These are phyloP conservation scores for Trachelus iudaicus DNA, from an alignment of 2,888 invertebrate species.

Conservation along the genomic window DNA sequence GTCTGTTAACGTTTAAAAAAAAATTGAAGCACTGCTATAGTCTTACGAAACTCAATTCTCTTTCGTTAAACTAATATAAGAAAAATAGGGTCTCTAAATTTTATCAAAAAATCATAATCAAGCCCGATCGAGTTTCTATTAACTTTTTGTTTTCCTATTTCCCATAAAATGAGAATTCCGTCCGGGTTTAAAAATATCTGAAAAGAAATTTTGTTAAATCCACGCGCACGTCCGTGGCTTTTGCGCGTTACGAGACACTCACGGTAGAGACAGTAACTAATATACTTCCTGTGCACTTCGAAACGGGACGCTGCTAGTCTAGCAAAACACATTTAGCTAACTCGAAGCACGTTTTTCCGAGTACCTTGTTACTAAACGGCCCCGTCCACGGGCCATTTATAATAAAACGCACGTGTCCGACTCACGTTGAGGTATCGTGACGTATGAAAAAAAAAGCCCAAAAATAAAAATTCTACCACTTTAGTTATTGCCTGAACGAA, in stretches of 20 bases:
- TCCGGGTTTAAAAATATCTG: background rate
- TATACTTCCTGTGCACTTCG: conserved; percentile 17
- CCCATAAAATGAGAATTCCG: background rate
- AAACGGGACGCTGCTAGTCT: conserved; percentile 7
- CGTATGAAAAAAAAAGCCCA: background rate
- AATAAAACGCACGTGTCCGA: conserved; percentile 19
- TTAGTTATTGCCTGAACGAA: background rate
- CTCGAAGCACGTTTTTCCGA: conserved; percentile 20
- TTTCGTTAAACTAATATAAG: background rate
- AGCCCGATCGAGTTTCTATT: no score
- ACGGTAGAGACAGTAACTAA: conserved; percentile 20
- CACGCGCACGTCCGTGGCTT: background rate
- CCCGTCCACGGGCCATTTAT: conserved; percentile 18
- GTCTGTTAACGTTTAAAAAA: background rate
- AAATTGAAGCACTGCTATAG: background rate
- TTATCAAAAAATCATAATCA: no score
- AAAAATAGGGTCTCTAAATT: no score
- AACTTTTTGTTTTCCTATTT: no score
- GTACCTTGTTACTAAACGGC: conserved; percentile 11
- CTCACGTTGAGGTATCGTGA: background rate
- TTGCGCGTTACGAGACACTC: conserved; percentile 5
- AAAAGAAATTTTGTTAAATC: background rate
- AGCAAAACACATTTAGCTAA: conserved; percentile 22
- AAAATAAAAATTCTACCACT: background rate
- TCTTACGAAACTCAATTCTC: background rate